Evolutionary conservation across 2,113 vertebrate species (phyloP).

Genomic region (Myotis brandtii): DNA sequence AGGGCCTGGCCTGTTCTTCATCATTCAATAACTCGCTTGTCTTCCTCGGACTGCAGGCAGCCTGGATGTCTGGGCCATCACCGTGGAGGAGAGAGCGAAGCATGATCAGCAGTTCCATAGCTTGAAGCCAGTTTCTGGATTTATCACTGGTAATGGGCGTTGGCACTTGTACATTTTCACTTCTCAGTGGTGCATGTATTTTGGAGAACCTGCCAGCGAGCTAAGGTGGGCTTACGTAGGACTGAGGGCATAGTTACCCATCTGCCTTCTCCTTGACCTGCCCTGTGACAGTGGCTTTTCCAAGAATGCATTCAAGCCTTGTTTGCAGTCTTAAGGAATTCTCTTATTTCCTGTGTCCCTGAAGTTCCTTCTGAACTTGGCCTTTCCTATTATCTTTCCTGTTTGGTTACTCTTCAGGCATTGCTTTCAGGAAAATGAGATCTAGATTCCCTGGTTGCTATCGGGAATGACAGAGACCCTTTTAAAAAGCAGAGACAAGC

Average conservation of each 20-base stretch:
- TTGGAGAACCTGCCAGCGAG: background rate
- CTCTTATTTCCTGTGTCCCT: background rate
- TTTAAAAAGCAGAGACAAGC: background rate
- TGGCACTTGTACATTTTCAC: background rate
- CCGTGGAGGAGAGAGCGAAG: slow-evolving; percentile 96
- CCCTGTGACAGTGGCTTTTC: background rate
- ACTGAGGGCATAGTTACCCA: background rate
- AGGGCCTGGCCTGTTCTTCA: background rate
- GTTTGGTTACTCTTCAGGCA: background rate
- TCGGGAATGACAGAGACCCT: background rate
- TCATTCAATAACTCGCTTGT: background rate
- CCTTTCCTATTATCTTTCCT: slow-evolving; percentile 27
- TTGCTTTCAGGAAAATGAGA: background rate
- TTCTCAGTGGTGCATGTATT: background rate
- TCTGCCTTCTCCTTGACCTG: background rate
- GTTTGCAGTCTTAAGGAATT: background rate
- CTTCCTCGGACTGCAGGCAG: slow-evolving; percentile 86
- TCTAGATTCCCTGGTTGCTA: background rate
- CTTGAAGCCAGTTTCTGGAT: slow-evolving; percentile 95
- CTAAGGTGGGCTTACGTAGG: background rate
- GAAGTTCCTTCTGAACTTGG: background rate
- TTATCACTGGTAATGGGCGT: slow-evolving; percentile 94
- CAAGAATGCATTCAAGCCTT: background rate
- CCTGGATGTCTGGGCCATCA: slow-evolving; percentile 97
- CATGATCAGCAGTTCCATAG: slow-evolving; percentile 99